Evolutionary conservation across 2,888 invertebrate species (phyloP).

Genomic region (Cataglyphis cursor): DNA sequence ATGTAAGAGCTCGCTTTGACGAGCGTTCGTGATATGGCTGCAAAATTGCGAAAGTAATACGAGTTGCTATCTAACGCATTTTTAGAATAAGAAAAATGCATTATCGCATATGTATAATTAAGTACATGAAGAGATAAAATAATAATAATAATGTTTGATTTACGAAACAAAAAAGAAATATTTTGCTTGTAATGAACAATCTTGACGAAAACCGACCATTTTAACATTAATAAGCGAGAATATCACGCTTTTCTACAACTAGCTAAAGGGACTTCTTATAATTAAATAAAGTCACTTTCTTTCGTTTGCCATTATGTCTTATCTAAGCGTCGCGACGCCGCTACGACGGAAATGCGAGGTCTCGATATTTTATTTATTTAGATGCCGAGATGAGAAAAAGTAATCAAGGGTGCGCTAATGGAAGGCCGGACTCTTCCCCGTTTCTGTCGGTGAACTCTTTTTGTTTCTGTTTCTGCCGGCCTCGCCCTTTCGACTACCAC

Average conservation of each 20-base stretch:
- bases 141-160: neutral
- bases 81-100: neutral
- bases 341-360: conserved; percentile 77
- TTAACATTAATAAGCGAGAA: conserved; percentile 55
- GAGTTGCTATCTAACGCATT: neutral
- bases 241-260: conserved; percentile 40
- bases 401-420: conserved; percentile 87
- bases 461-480: conserved; percentile 70
- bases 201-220: conserved; percentile 35
- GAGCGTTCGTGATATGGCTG: neutral
- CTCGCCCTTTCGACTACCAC: conserved; percentile 59
- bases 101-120: neutral
- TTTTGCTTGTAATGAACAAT: neutral
- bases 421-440: conserved; percentile 78
- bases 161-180: neutral
- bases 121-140: neutral
- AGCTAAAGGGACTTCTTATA: conserved; percentile 74
- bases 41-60: neutral
- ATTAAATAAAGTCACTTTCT: conserved; percentile 84
- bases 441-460: conserved; percentile 78
- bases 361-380: conserved; percentile 87
- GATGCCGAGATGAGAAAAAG: conserved; percentile 85
- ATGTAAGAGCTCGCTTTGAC: neutral
- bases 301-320: conserved; percentile 84
- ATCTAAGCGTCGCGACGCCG: conserved; percentile 81